Percentiles rank a stretch among this genome's conserved stretches.
These are phyloP conservation scores for Parascotia fuliginaria DNA, from an alignment of 2,888 invertebrate species.

Conservation along the genomic window DNA sequence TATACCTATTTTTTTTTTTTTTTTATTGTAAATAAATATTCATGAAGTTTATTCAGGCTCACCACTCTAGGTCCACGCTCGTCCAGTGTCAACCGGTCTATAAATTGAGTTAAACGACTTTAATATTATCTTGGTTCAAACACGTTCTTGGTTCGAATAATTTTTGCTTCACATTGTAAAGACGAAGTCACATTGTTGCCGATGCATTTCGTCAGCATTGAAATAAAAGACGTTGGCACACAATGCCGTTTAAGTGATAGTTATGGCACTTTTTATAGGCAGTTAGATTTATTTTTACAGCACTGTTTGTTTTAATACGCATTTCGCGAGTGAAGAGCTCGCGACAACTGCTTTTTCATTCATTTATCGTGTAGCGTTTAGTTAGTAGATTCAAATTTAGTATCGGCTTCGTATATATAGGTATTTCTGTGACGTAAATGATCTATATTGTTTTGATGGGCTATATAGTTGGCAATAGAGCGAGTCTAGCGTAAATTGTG, in stretches of 20 bases:
- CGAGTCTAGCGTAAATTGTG: constrained; percentile 18
- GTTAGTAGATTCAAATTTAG: constrained; percentile 52
- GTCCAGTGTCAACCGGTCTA: constrained; percentile 53
- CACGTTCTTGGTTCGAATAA: constrained; percentile 44
- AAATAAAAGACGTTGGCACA: constrained; percentile 72
- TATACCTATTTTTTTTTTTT: too few relatives aligned
- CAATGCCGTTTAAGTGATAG: constrained; percentile 85
- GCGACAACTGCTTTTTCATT: constrained; percentile 70
- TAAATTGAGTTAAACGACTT: constrained; percentile 56
- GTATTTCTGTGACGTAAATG: constrained; percentile 51
- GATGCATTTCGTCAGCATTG: constrained; percentile 62
- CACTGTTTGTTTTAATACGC: constrained; percentile 84
- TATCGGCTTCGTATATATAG: constrained; percentile 48
- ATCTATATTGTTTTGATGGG: constrained; percentile 48
- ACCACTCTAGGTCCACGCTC: constrained; percentile 37
- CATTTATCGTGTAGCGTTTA: constrained; percentile 58
- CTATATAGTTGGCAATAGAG: constrained; percentile 26
- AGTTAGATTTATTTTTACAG: constrained; percentile 86
- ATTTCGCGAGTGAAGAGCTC: constrained; percentile 78
- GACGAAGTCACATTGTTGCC: constrained; percentile 59
- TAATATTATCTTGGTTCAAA: constrained; percentile 39
- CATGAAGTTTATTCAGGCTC: constrained; percentile 46
- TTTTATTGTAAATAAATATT: constrained; percentile 37
- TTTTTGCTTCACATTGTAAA: constrained; percentile 57
- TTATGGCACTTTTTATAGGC: constrained; percentile 85